A percentile compares a stretch with the other conserved stretches of the same genome.
Conservation (phyloP, 2,888 invertebrate genomes). For the Hyppa rectilinea region DNA sequence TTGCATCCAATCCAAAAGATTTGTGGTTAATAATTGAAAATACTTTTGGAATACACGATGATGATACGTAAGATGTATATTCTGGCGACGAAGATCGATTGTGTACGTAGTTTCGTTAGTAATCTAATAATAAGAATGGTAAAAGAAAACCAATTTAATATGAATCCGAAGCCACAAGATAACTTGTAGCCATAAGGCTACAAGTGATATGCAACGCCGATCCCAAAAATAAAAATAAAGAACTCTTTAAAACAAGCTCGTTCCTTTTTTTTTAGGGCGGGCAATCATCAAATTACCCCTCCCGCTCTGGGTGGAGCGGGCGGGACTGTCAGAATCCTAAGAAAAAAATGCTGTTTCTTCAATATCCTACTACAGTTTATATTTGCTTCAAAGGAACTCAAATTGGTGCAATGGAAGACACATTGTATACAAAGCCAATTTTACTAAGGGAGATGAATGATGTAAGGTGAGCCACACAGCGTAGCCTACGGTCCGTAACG, state of each 20-base stretch:
- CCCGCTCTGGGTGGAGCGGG: too few relatives aligned
- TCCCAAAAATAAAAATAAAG: not conserved
- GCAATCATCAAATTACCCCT: too few relatives aligned
- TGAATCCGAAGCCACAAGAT: too few relatives aligned
- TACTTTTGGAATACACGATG: not conserved
- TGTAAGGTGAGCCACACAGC: not conserved
- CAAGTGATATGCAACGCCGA: not conserved
- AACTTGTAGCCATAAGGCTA: too few relatives aligned
- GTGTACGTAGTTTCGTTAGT: not conserved
- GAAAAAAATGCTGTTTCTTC: conserved; percentile 8
- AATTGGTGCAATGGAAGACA: conserved; percentile 1
- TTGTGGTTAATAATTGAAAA: not conserved
- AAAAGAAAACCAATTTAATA: too few relatives aligned
- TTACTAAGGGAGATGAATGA: conserved; percentile 24
- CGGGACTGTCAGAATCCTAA: too few relatives aligned
- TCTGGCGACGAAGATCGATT: not conserved
- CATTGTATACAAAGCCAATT: conserved; percentile 26
- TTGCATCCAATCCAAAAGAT: not conserved
- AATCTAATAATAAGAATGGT: not conserved
- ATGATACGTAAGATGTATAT: not conserved
- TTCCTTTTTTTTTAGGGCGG: too few relatives aligned
- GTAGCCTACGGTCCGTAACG: too few relatives aligned
- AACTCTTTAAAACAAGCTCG: not conserved
- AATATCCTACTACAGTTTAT: conserved; percentile 5
- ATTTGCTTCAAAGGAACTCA: not conserved